These are phyloP conservation scores for Lophius piscatorius DNA, from an alignment of 2,113 vertebrate species.

Conservation along the genomic window DNA sequence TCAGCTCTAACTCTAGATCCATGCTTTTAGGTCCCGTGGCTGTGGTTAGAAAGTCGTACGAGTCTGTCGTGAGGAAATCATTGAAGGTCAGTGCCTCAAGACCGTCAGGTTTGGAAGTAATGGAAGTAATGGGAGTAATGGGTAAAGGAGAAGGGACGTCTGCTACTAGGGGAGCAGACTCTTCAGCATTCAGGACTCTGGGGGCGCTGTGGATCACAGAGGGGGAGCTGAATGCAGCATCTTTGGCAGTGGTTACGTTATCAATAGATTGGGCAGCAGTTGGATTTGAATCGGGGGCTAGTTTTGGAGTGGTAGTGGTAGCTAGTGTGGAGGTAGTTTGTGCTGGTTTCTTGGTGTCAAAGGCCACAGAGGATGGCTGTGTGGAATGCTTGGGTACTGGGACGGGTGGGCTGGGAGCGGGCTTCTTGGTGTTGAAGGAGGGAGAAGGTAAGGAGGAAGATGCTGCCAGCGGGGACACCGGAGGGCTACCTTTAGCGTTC, in stretches of 20 bases:
- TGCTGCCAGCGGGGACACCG: slow-evolving; percentile 65
- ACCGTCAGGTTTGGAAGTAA: background rate
- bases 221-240: slow-evolving; percentile 6
- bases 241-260: slow-evolving; percentile 18
- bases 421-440: slow-evolving; percentile 35
- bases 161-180: slow-evolving; percentile 27
- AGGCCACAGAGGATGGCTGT: slow-evolving; percentile 24
- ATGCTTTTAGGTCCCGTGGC: slow-evolving; percentile 66
- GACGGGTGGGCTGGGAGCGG: slow-evolving; percentile 50
- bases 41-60: slow-evolving; percentile 64
- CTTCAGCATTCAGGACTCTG: slow-evolving; percentile 22
- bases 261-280: slow-evolving; percentile 25
- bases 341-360: slow-evolving; percentile 61
- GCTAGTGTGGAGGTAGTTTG: slow-evolving; percentile 53
- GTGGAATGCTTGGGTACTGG: slow-evolving; percentile 10
- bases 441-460: slow-evolving; percentile 48
- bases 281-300: slow-evolving; percentile 19
- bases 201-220: slow-evolving; percentile 23
- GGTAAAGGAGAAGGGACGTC: slow-evolving; percentile 47
- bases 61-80: slow-evolving; percentile 24
- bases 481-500: slow-evolving; percentile 64
- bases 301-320: slow-evolving; percentile 34
- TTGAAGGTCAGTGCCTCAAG: background rate
- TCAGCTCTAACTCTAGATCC: slow-evolving; percentile 82
- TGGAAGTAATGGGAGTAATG: slow-evolving; percentile 14